phyloP scores from a whole-genome alignment of 2,797 vertebrate species.

The Monodelphis domestica region DNA sequence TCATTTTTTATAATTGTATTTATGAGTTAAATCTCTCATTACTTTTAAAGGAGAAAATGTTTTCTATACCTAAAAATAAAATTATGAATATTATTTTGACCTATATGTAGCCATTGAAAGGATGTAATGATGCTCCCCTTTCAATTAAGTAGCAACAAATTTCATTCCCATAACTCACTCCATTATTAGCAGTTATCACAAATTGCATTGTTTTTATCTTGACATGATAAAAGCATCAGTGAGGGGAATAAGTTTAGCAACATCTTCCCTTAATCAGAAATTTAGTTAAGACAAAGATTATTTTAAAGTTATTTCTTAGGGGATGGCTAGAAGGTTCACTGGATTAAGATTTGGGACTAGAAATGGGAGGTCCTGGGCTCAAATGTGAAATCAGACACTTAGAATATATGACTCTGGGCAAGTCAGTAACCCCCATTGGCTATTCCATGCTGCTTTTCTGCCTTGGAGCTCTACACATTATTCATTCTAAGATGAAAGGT shows the following conservation, averaged over 20 bases:
- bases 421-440: no score
- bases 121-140: not conserved
- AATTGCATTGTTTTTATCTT: slow-evolving; percentile 2
- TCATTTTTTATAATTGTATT: not conserved
- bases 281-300: slow-evolving; percentile 11
- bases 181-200: not conserved
- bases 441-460: no score
- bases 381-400: no score
- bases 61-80: not conserved
- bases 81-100: not conserved
- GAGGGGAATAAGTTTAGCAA: slow-evolving; percentile 48
- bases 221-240: not conserved
- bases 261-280: slow-evolving; percentile 16
- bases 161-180: not conserved
- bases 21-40: not conserved
- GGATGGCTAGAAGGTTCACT: no score
- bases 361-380: no score
- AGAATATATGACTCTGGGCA: no score
- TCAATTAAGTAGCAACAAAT: slow-evolving; percentile 41
- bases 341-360: no score
- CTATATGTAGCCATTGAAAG: slow-evolving; percentile 26
- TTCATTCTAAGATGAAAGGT: no score
- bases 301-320: no score
- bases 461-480: no score
- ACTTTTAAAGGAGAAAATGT: slow-evolving; percentile 9